Evolutionary conservation across 2,888 invertebrate genomes (phyloP).

Genomic region (Crematogaster levior): DNA sequence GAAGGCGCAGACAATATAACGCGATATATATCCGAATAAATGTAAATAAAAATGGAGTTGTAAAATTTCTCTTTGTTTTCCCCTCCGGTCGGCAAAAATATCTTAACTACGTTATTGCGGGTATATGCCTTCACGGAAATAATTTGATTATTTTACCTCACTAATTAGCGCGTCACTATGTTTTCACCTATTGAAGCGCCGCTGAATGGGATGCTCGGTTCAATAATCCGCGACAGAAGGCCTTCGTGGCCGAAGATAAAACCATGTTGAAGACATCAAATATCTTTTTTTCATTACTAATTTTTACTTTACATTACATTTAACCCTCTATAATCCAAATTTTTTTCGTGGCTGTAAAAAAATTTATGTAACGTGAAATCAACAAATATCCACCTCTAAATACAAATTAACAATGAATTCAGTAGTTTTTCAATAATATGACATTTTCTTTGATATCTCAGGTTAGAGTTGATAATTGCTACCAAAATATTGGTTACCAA

Average conservation of each 20-base stretch:
- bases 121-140: conserved; percentile 7
- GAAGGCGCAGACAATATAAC: background rate
- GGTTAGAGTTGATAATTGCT: no score
- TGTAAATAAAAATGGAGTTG: conserved; percentile 3
- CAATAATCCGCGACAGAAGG: conserved; percentile 28
- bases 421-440: no score
- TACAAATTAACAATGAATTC: no score
- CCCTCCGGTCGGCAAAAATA: background rate
- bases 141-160: conserved; percentile 52
- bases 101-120: conserved; percentile 22
- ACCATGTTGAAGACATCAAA: conserved; percentile 35
- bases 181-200: conserved; percentile 52
- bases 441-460: no score
- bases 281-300: conserved; percentile 32
- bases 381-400: no score
- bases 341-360: no score
- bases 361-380: no score
- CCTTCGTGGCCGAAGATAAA: conserved; percentile 27
- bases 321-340: background rate
- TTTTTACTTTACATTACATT: background rate
- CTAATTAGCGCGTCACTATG: conserved; percentile 59
- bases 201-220: conserved; percentile 52
- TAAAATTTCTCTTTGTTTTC: background rate
- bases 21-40: background rate
- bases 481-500: no score